Conservation (phyloP, 2,113 vertebrate species). For the Sapayoa aenigma region DNA sequence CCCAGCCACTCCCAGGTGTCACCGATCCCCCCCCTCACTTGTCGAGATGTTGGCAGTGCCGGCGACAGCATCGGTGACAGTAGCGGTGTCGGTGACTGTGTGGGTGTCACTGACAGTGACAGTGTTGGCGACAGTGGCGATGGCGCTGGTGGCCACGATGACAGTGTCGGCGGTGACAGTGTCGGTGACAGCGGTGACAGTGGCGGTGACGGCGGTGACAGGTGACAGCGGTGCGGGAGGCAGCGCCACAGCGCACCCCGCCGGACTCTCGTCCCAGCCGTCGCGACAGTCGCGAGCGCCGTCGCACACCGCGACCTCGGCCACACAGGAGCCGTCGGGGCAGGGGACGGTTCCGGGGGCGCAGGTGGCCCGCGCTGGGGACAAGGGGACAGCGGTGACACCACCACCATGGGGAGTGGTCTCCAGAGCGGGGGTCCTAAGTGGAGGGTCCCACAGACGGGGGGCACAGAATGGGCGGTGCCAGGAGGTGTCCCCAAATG, state of each 20-base stretch:
- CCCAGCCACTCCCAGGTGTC: not conserved
- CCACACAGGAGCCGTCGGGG: constrained; percentile 72
- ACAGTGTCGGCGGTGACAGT: too few species aligned
- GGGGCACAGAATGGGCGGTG: not conserved
- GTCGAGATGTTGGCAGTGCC: not conserved
- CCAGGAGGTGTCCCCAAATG: not conserved
- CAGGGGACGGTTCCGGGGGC: constrained; percentile 74
- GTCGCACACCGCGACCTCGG: constrained; percentile 68
- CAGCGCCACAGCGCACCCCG: constrained; percentile 46
- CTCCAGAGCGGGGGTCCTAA: too few species aligned
- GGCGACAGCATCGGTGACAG: not conserved
- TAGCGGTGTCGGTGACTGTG: not conserved
- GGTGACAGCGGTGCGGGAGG: not conserved
- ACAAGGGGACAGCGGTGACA: not conserved
- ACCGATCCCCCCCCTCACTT: not conserved
- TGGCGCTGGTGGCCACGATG: not conserved
- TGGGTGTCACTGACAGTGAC: not conserved
- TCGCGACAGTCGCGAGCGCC: constrained; percentile 74
- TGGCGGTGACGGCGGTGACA: not conserved
- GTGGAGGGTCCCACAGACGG: too few species aligned
- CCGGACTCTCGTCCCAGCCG: constrained; percentile 76
- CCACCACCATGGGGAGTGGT: not conserved
- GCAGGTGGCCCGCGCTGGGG: constrained; percentile 65
- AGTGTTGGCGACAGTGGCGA: not conserved
- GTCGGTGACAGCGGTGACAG: not conserved